phyloP scores from a whole-genome alignment of 2,888 invertebrate genomes.

The Podabrus alpinus region DNA sequence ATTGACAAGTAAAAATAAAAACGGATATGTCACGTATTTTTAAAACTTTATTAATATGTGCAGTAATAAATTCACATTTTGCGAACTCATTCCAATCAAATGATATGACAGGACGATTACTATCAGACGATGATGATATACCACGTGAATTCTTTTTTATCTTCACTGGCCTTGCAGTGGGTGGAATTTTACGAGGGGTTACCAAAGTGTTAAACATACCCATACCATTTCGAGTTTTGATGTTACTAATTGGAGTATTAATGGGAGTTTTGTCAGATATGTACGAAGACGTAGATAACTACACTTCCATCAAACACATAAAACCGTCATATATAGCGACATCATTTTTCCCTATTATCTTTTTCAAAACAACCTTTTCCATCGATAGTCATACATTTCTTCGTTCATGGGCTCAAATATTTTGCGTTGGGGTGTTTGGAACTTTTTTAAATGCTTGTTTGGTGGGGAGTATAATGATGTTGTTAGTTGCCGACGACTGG shows the following conservation, averaged over 20 bases:
- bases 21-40: not conserved
- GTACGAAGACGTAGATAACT: not conserved
- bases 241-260: not conserved
- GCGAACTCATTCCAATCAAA: too few species aligned
- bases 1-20: not conserved
- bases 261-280: not conserved
- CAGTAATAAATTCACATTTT: too few species aligned
- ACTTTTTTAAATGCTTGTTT: not conserved
- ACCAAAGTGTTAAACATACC: not conserved
- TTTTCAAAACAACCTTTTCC: slow-evolving; percentile 13
- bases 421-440: slow-evolving; percentile 9
- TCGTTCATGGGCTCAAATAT: slow-evolving; percentile 19
- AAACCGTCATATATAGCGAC: not conserved
- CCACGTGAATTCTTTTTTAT: not conserved
- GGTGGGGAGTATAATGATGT: slow-evolving; percentile 14
- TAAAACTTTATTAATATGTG: not conserved
- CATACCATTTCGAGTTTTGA: not conserved
- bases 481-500: not conserved
- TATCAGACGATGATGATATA: not conserved
- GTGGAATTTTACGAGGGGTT: not conserved
- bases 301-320: not conserved
- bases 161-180: not conserved
- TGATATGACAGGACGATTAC: too few species aligned
- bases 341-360: slow-evolving; percentile 9
- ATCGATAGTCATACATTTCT: slow-evolving; percentile 17